Evolutionary conservation across 2,888 invertebrate genomes (phyloP), one percentile per base, ranked within the genome.

Genomic region (Artemia sinica): DNA sequence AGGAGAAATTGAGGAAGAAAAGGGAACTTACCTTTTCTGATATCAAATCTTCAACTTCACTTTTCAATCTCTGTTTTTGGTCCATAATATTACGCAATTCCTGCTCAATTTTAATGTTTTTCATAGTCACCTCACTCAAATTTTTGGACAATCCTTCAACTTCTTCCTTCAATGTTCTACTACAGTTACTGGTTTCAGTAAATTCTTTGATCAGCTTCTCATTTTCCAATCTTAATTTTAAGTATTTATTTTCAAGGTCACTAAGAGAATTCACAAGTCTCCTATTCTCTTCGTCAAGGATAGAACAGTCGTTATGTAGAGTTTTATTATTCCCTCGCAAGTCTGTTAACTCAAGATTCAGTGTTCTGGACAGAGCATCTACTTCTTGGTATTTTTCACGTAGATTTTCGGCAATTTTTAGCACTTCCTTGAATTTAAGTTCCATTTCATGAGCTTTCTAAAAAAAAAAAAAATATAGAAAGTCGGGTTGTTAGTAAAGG

Each of bases 341-440:
- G 8, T 58, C 58, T 14, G 58, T 18, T n/a, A 58, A 18, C 18
- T 58, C 58, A 18, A 58, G 58, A 14, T 58, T n/a, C n/a, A 58
- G 58, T n/a, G 58, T 58, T n/a, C 58, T n/a, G 10, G 58, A 58
- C 1, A 58, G 58, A 58, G 58, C n/a, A 9, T 58, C 58, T n/a
- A 18, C 58, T n/a, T 58, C 58, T n/a, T 58, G 58, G 58, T 14
- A 58, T 8, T 58, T 58, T 58, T 10, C 58, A 18, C 58, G 58
- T n/a, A 58, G 58, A 18, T 58, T 58, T 58, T 58, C 58, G 58
- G 58, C 58, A 18, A 58, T 58, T 58, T 58, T 58, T 14, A 58
- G 58, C 9, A 58, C 58, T 58, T 58, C 58, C 58, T 58, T 58
- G 58, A 58, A 58, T 58, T 58, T 58, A 8, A 9, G 14, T 58